Percentiles rank a stretch among this genome's conserved stretches.
phyloP scores from a whole-genome alignment of 1,140 invertebrate genomes.

The Ericerus pela region DNA sequence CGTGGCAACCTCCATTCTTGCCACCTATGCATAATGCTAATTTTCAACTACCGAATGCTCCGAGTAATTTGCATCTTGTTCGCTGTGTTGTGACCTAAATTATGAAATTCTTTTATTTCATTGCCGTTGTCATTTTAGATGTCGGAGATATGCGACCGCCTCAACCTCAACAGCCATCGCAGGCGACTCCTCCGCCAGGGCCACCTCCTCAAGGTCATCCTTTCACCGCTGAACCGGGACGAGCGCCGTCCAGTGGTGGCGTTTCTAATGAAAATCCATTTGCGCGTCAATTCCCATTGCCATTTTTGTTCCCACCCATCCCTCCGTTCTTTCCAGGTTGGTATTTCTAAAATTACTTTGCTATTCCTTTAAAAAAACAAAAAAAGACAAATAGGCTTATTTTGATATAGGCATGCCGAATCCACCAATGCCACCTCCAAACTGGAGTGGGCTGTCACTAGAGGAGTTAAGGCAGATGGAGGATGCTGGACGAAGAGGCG shows the following conservation, averaged over 20 bases:
- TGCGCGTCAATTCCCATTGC: not conserved
- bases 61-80: not conserved
- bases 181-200: not conserved
- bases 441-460: slow-evolving; percentile 54
- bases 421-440: slow-evolving; percentile 49
- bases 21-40: not conserved
- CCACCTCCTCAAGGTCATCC: too few relatives aligned
- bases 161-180: not conserved
- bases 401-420: slow-evolving; percentile 30
- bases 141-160: not conserved
- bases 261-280: not conserved
- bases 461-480: slow-evolving; percentile 81
- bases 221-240: not conserved
- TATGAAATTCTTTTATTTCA: not conserved
- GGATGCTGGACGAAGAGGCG: slow-evolving; percentile 63
- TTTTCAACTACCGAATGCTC: not conserved
- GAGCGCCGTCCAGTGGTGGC: not conserved
- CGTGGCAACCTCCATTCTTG: not conserved
- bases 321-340: not conserved
- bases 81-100: not conserved
- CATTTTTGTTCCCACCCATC: not conserved
- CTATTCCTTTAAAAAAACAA: not conserved
- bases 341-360: not conserved
- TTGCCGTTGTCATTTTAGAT: not conserved
- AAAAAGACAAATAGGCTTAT: slow-evolving; percentile 4